Conservation (phyloP, 2,797 vertebrate genomes). For the Rhinoraja longicauda region DNA sequence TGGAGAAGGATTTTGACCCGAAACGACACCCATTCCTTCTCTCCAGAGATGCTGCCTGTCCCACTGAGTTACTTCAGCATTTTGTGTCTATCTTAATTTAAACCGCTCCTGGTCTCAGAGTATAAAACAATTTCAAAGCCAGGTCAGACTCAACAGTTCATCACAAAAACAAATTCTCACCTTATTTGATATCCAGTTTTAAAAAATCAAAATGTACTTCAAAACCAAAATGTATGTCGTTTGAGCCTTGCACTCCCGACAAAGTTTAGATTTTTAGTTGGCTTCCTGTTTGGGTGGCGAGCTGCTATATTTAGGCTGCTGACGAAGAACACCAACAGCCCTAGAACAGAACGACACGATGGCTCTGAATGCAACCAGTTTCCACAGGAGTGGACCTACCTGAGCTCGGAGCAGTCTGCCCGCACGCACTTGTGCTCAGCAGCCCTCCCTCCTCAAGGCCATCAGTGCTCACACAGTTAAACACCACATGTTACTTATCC, state of each 20-base stretch:
- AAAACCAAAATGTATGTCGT: background rate
- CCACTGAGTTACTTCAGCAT: too few species aligned
- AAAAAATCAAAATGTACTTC: background rate
- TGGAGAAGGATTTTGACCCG: too few species aligned
- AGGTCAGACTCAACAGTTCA: background rate
- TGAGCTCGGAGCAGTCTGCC: background rate
- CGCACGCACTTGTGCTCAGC: background rate
- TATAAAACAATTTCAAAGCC: background rate
- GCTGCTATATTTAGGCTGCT: background rate
- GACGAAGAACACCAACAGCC: background rate
- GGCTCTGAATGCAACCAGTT: background rate
- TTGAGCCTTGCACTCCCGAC: background rate
- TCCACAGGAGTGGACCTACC: background rate
- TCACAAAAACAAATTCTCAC: background rate
- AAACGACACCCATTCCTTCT: too few species aligned
- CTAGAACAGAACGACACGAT: background rate
- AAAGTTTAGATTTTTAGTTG: background rate
- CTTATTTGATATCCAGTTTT: background rate
- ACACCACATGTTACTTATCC: slow-evolving; percentile 17
- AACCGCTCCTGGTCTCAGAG: background rate
- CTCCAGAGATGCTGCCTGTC: too few species aligned
- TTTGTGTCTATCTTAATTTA: background rate
- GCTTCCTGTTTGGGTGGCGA: slow-evolving; percentile 23
- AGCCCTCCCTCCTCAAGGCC: background rate
- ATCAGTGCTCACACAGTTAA: background rate